Percentiles rank a stretch among this genome's conserved stretches.
Conservation (phyloP, 92 coral and sea anemone genomes). For the Metridium senile region DNA sequence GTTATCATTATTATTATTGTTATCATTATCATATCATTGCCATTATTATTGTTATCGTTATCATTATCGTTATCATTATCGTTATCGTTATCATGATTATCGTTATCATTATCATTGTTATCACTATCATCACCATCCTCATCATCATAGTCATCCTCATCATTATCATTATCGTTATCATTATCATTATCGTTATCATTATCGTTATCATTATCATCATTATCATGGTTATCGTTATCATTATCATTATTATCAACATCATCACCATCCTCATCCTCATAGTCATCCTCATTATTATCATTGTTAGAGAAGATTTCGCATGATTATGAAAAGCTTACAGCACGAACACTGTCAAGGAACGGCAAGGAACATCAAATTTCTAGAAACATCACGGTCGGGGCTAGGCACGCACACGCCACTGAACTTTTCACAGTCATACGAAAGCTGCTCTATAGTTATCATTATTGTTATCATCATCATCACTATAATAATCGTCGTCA, state of each 20-base stretch:
- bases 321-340: no score
- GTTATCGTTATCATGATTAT: background rate
- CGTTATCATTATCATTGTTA: background rate
- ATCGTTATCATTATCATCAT: background rate
- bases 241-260: background rate
- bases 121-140: background rate
- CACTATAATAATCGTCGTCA: background rate
- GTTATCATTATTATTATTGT: background rate
- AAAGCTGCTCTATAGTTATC: no score
- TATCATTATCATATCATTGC: background rate
- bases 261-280: background rate
- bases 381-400: no score
- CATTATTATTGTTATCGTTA: background rate
- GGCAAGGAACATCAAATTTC: no score
- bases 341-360: no score
- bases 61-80: background rate
- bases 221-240: no score
- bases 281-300: no score
- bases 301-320: no score
- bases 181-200: background rate
- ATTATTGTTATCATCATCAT: background rate
- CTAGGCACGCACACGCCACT: no score
- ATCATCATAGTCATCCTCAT: background rate
- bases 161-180: background rate
- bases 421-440: no score